These are phyloP conservation scores for Drosophila atripex DNA, from an alignment of 2,888 invertebrate species.

Conservation along the genomic window DNA sequence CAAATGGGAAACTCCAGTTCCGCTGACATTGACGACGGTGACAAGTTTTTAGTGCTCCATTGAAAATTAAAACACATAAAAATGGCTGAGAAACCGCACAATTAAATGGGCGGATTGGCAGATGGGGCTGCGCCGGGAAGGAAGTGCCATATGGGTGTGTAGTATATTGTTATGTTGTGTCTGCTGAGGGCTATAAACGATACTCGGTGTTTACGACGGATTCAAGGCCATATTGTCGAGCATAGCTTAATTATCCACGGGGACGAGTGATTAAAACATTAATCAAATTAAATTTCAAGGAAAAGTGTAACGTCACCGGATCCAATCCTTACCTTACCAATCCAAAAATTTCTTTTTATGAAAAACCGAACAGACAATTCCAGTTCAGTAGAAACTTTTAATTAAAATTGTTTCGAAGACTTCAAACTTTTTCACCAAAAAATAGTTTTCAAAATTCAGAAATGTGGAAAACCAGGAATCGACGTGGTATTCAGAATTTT, in stretches of 20 bases:
- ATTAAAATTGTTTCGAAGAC: not conserved
- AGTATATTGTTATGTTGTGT: slow-evolving; percentile 21
- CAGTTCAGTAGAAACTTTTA: not conserved
- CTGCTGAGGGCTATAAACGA: slow-evolving; percentile 29
- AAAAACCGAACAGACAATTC: not conserved
- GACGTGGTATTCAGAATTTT: not conserved
- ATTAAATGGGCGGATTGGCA: slow-evolving; percentile 53
- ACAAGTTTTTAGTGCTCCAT: slow-evolving; percentile 62
- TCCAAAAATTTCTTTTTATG: not conserved
- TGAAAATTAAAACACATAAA: slow-evolving; percentile 71
- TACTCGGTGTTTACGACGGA: slow-evolving; percentile 17
- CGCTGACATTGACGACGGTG: slow-evolving; percentile 61
- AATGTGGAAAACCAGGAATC: not conserved
- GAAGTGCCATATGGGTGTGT: slow-evolving; percentile 26
- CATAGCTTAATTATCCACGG: slow-evolving; percentile 13
- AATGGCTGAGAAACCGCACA: slow-evolving; percentile 67
- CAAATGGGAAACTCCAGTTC: slow-evolving; percentile 11
- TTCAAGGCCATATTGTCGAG: slow-evolving; percentile 30
- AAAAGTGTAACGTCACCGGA: not conserved
- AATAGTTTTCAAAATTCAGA: not conserved
- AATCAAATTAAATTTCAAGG: slow-evolving; percentile 3
- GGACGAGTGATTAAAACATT: slow-evolving; percentile 15
- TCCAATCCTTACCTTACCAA: too few relatives aligned
- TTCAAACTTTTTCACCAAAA: not conserved
- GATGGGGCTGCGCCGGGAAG: slow-evolving; percentile 5